Percentiles rank a stretch among this genome's conserved stretches.
phyloP scores from a whole-genome alignment of 2,888 invertebrate species.

The Macrophya annulata region DNA sequence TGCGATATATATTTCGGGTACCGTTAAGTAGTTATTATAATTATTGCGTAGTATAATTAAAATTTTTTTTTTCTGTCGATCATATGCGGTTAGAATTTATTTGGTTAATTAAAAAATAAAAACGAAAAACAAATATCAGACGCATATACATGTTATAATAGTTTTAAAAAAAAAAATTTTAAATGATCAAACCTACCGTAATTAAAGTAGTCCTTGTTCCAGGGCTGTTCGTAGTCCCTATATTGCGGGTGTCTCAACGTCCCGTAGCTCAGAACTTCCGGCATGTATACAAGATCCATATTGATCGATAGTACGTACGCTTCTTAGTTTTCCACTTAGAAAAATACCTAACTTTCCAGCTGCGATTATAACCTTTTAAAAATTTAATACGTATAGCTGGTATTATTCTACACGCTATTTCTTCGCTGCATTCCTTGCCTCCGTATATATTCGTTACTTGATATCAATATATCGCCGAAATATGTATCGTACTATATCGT shows the following conservation, averaged over 20 bases:
- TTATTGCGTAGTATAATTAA: neutral
- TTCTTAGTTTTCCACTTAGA: conserved; percentile 22
- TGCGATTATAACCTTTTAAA: conserved; percentile 34
- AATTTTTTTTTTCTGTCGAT: neutral
- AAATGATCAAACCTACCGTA: conserved; percentile 66
- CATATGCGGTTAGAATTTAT: neutral
- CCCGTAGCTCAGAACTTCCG: conserved; percentile 81
- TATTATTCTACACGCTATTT: conserved; percentile 19
- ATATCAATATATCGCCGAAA: neutral
- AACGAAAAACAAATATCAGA: neutral
- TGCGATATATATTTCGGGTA: too few species aligned
- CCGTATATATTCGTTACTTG: conserved; percentile 4
- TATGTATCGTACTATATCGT: neutral
- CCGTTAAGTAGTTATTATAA: too few species aligned
- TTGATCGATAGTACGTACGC: neutral
- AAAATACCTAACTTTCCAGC: neutral
- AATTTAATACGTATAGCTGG: too few species aligned
- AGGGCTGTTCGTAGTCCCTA: conserved; percentile 81
- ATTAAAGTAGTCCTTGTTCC: conserved; percentile 75
- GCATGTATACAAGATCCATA: conserved; percentile 83
- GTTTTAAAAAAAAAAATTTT: neutral
- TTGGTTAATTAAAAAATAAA: neutral
- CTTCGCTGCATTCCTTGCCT: neutral
- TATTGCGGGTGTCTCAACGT: conserved; percentile 80
- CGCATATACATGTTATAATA: neutral